These are phyloP conservation scores for Graptemys geographica DNA, from an alignment of 2,797 vertebrate species.

Conservation along the genomic window DNA sequence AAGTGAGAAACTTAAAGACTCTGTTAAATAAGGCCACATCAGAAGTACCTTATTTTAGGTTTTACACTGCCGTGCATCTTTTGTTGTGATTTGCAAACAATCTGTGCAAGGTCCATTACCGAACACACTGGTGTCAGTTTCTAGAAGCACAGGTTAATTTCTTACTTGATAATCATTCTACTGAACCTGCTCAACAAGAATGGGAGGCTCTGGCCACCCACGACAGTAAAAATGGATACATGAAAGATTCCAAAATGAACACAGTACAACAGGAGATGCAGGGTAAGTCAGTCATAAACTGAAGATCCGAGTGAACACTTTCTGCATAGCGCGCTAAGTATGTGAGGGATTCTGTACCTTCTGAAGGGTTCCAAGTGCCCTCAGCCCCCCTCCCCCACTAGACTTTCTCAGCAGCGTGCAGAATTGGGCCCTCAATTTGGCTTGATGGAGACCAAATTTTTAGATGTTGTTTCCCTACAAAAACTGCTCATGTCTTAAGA, in stretches of 20 bases:
- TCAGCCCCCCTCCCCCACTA: rapidly evolving
- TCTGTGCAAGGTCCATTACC: neutral
- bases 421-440: neutral
- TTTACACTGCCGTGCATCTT: neutral
- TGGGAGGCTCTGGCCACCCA: neutral
- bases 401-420: neutral
- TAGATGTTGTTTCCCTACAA: neutral
- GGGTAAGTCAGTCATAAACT: neutral
- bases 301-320: neutral
- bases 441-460: neutral
- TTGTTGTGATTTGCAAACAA: neutral
- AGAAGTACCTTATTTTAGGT: neutral
- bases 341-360: neutral
- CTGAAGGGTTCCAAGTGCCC: neutral
- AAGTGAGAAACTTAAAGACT: neutral
- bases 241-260: constrained; percentile 42
- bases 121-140: neutral
- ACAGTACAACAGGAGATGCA: neutral
- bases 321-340: neutral
- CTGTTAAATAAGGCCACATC: neutral
- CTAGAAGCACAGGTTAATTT: neutral
- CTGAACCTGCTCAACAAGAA: neutral
- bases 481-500: neutral
- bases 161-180: neutral
- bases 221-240: neutral